Conservation (phyloP, 2,888 invertebrate species). For the Trissolcus japonicus region DNA sequence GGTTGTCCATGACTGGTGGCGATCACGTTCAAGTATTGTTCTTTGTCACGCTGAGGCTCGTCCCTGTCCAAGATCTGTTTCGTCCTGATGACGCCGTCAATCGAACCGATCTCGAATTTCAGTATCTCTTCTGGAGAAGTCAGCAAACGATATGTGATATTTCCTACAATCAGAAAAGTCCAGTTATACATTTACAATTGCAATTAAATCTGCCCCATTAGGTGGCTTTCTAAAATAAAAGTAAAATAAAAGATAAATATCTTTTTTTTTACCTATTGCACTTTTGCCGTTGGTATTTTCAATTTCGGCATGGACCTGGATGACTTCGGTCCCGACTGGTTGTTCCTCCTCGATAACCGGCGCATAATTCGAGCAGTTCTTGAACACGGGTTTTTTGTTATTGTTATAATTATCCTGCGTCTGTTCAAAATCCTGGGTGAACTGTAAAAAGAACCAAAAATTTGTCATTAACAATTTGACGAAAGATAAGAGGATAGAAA, state of each 20-base stretch:
- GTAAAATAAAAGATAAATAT: no score
- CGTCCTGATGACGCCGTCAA: conserved; percentile 86
- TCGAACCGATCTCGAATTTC: conserved; percentile 87
- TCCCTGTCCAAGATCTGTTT: conserved; percentile 91
- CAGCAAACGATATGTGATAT: conserved; percentile 89
- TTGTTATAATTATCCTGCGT: conserved; percentile 77
- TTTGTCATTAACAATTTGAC: no score
- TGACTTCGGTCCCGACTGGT: conserved; percentile 84
- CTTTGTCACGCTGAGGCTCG: conserved; percentile 89
- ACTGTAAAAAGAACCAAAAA: conserved; percentile 2
- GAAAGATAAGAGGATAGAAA: not conserved
- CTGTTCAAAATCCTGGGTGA: conserved; percentile 10
- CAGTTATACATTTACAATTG: no score
- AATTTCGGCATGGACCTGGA: conserved; percentile 83
- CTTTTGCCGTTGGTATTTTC: conserved; percentile 23
- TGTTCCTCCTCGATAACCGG: conserved; percentile 89
- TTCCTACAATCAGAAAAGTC: conserved; percentile 73
- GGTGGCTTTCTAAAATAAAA: no score
- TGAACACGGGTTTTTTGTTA: conserved; percentile 92
- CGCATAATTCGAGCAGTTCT: conserved; percentile 88
- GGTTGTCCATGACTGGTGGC: conserved; percentile 96
- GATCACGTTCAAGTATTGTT: conserved; percentile 90
- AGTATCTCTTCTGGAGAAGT: conserved; percentile 84
- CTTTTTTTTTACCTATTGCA: conserved; percentile 26
- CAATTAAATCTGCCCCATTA: no score